These are phyloP conservation scores for Mirounga angustirostris DNA, from an alignment of 2,113 vertebrate species.

Conservation along the genomic window DNA sequence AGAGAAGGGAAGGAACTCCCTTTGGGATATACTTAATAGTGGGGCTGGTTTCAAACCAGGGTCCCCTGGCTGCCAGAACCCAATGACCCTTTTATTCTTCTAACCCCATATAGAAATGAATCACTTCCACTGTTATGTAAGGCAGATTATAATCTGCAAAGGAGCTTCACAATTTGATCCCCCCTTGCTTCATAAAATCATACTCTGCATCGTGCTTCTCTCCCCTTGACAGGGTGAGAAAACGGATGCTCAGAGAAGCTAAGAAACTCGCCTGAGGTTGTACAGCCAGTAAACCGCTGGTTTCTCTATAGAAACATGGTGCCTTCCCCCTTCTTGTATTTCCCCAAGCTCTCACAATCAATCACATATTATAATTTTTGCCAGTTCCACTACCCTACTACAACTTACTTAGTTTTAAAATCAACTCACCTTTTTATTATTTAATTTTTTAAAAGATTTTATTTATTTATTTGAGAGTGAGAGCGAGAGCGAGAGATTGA, in stretches of 20 bases:
- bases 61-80: background rate
- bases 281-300: background rate
- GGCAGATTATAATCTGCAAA: background rate
- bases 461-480: too few species aligned
- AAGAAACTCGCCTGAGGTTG: background rate
- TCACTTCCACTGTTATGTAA: background rate
- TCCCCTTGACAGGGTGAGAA: background rate
- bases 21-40: fast-evolving
- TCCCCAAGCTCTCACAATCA: background rate
- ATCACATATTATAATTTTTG: background rate
- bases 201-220: slow-evolving; percentile 1
- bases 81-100: background rate
- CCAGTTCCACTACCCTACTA: background rate
- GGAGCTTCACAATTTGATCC: background rate
- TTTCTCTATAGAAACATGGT: slow-evolving; percentile 7
- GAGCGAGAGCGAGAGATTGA: too few species aligned
- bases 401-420: background rate
- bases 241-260: background rate
- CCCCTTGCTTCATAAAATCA: background rate
- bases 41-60: background rate
- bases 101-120: background rate
- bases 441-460: background rate
- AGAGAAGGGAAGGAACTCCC: background rate
- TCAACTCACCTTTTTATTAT: background rate
- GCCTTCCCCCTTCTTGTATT: background rate